These are phyloP conservation scores for Mormyrus lacerda DNA, from an alignment of 2,113 vertebrate species.

Conservation along the genomic window DNA sequence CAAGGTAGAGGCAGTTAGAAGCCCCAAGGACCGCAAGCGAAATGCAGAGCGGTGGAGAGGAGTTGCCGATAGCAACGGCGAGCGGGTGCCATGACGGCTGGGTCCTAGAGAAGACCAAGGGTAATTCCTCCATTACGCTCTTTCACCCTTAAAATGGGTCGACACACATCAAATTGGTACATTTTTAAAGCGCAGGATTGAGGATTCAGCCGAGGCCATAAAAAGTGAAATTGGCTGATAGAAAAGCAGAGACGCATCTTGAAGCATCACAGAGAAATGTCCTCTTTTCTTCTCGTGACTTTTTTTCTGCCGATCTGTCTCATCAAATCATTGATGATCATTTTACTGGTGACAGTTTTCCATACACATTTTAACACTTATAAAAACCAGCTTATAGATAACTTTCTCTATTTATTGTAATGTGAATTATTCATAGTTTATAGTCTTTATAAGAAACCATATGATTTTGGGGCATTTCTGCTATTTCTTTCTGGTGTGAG, in stretches of 20 bases:
- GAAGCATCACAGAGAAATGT: neutral
- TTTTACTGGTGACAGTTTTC: neutral
- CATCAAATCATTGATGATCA: too few species aligned
- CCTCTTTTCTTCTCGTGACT: neutral
- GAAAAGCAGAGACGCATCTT: neutral
- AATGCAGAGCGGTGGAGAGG: neutral
- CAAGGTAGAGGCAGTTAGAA: neutral
- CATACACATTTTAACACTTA: neutral
- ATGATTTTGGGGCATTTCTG: neutral
- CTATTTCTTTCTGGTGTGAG: neutral
- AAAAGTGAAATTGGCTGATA: constrained; percentile 1
- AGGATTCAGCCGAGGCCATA: neutral
- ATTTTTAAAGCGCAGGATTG: neutral
- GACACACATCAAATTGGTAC: neutral
- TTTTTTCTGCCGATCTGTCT: neutral
- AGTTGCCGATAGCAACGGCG: neutral
- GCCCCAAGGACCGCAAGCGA: neutral
- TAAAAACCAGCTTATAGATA: neutral
- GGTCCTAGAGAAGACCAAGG: neutral
- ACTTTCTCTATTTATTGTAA: neutral
- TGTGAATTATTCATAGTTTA: neutral
- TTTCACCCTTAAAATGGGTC: neutral
- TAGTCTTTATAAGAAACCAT: neutral
- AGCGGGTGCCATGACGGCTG: neutral
- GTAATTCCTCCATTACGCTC: neutral